Evolutionary conservation across 2,888 invertebrate genomes (phyloP).

Genomic region (Microctonus aethiopoides): DNA sequence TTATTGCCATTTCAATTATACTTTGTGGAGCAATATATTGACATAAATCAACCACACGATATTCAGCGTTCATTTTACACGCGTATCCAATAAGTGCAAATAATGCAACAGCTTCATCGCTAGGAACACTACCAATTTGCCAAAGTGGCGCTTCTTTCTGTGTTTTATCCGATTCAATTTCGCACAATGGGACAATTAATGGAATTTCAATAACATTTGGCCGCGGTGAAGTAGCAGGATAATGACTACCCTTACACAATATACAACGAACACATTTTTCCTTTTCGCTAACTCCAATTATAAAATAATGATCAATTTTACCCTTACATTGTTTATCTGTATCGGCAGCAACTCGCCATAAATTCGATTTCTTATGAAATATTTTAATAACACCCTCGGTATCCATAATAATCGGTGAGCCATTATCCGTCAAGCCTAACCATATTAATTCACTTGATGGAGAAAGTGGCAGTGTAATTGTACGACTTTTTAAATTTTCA

Average conservation of each 20-base stretch:
- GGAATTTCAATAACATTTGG: constrained; percentile 84
- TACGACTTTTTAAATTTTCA: constrained; percentile 67
- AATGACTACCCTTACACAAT: constrained; percentile 87
- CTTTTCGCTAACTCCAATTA: constrained; percentile 82
- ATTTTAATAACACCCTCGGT: constrained; percentile 80
- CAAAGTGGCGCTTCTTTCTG: constrained; percentile 82
- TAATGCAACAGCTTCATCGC: constrained; percentile 80
- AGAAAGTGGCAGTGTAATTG: constrained; percentile 75
- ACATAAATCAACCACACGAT: constrained; percentile 87
- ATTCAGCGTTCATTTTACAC: constrained; percentile 85
- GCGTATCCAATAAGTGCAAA: constrained; percentile 92
- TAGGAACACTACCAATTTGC: constrained; percentile 73
- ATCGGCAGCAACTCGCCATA: constrained; percentile 87
- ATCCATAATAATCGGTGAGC: constrained; percentile 83
- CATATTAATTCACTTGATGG: constrained; percentile 77
- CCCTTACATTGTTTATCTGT: constrained; percentile 77
- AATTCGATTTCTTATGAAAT: constrained; percentile 75
- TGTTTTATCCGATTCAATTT: constrained; percentile 82
- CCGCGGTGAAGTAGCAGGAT: constrained; percentile 87
- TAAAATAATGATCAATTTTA: constrained; percentile 79
- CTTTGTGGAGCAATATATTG: constrained; percentile 83
- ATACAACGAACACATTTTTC: constrained; percentile 84
- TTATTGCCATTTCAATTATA: constrained; percentile 85
- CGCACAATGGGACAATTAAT: constrained; percentile 82
- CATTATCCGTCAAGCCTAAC: constrained; percentile 85